phyloP scores from a whole-genome alignment of 1,140 invertebrate genomes.

The Drosophila seguyi region DNA sequence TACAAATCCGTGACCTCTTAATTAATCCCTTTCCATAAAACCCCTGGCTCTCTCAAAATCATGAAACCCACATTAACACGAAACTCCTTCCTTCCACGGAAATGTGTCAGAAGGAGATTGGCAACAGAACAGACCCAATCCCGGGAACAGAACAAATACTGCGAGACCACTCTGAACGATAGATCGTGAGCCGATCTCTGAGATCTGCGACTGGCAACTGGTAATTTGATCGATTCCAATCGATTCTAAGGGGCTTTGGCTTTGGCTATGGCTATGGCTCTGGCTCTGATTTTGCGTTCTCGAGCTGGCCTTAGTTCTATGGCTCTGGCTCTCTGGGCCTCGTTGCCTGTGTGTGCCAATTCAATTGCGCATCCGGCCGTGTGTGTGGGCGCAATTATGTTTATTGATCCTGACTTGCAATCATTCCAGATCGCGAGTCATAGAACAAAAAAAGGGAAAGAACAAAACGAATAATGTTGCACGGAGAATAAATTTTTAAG shows the following conservation, averaged over 20 bases:
- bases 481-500: not conserved
- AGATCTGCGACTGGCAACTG: conserved; percentile 50
- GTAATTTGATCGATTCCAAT: conserved; percentile 59
- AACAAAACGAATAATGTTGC: conserved; percentile 9
- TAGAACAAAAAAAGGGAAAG: conserved; percentile 27
- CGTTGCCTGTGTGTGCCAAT: conserved; percentile 59
- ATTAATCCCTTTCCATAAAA: not conserved
- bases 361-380: conserved; percentile 80
- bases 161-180: conserved; percentile 11
- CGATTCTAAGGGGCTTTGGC: conserved; percentile 17
- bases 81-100: conserved; percentile 31
- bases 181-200: conserved; percentile 54
- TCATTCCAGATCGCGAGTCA: conserved; percentile 48
- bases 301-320: conserved; percentile 1
- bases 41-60: not conserved
- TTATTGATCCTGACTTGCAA: conserved; percentile 70
- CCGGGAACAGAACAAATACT: conserved; percentile 20
- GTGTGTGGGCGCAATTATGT: conserved; percentile 76
- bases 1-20: conserved; percentile 2
- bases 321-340: conserved; percentile 7
- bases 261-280: conserved; percentile 1
- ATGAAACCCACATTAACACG: conserved; percentile 13
- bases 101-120: conserved; percentile 35
- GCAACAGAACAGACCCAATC: conserved; percentile 6
- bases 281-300: conserved; percentile 14